Evolutionary conservation across 2,113 vertebrate genomes (phyloP), one percentile per base, ranked within the genome.

Genomic region (Pagrus major): DNA sequence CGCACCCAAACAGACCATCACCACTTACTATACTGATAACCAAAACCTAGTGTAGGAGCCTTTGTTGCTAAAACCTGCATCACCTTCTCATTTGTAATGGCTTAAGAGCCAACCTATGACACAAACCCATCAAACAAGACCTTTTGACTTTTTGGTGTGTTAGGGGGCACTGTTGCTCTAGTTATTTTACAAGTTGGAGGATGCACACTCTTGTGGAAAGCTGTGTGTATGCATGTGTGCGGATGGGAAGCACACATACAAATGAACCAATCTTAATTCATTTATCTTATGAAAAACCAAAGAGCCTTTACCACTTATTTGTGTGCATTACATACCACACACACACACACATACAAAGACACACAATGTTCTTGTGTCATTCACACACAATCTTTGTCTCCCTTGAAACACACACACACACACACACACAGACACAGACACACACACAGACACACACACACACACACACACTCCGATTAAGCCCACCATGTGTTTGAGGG

Each of bases 401-500:
- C 5, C 9, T 35, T 67, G n/a, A 49, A 10, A 67, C 41, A 60
- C 33, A 21, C 60, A 27, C n/a, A 59, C 58, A 64, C 39, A 70
- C 44, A 75, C 29, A 60, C 18, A 78, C 70, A 51, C 25, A 4
- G n/a, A 41, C n/a, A n/a, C n/a, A n/a, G n/a, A n/a, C n/a, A 63
- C 49, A 65, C 55, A 75, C 23, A 76, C 51, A 60, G 35, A 81
- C 29, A 63, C 60, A 80, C 56, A 70, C 27, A 78, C 59, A 39
- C 35, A 52, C 47, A 63, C 20, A 76, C 67, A 54, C 25, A 3
- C 18, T 42, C 42, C 1, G 60, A 74, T 85, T 84, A 64, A 90
- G 80, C 58, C 76, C 78, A 88, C 78, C 89, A 91, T 92, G 84
- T 88, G 89, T 84, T 78, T 49, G 33, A 87, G 78, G 86, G 91